Evolutionary conservation across 2,797 vertebrate species (phyloP), one percentile per base, ranked within the genome.

Genomic region (Ficedula albicollis): DNA sequence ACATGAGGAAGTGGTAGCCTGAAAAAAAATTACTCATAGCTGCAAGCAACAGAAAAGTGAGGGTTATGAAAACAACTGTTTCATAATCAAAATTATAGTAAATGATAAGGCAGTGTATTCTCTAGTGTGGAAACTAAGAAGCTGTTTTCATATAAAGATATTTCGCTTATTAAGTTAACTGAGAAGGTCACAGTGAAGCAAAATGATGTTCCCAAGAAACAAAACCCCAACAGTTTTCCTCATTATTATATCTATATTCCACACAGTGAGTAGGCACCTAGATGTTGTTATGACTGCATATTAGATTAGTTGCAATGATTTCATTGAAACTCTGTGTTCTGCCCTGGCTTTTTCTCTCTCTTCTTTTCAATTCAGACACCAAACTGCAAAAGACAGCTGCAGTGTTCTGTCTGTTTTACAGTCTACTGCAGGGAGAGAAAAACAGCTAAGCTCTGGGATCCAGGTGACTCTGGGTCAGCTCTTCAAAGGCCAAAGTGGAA

Each of bases 61-160:
- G 29, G 56, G 26, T 80, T 77, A 94, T 84, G 69, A 89, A 96
- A 94, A 85, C 58, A 96, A 64, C 44, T 44, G 49, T 87, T 93
- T 91, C 78, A 79, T 72, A 94, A 93, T 69, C 72, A 80, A 73
- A 94, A 90, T 85, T 74, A 68, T 5, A 80, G 54, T 62, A 90
- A 83, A 34, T 48, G 90, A 89, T 85, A 94, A 96, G 84, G 76
- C 51, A 85, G 67, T 32, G 36, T 85, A 83, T 80, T 84, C 84
- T 85, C 78, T 38, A 80, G 81, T 2, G 26, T 84, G 62, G 48
- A 93, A 95, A 89, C 66, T 44, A 74, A 87, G 76, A 36, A 91
- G 36, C 46, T 92, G 77, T 76, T 95, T 87, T 88, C 55, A 39
- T 76, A 34, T 49, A 48, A 73, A 88, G 90, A 87, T 64, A 64